Evolutionary conservation across 2,113 vertebrate genomes (phyloP).

Genomic region (Myotis lucifugus): DNA sequence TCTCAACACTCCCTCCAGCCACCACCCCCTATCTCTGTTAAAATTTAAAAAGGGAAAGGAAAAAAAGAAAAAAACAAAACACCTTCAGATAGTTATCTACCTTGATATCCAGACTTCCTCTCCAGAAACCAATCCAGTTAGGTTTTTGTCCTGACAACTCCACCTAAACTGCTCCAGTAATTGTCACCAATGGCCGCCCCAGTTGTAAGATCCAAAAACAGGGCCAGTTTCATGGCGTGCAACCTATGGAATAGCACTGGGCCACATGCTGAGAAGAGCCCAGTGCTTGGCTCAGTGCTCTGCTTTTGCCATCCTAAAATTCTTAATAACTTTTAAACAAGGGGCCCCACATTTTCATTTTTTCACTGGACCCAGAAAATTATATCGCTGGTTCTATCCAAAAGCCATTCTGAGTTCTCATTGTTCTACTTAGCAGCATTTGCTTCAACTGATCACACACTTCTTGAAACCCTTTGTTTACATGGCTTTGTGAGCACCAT

Average conservation of each 20-base stretch:
- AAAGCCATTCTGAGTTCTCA: neutral
- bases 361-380: neutral
- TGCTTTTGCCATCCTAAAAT: neutral
- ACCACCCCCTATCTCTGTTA: neutral
- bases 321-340: neutral
- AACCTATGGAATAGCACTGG: neutral
- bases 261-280: neutral
- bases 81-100: neutral
- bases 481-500: neutral
- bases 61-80: neutral
- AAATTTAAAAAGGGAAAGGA: neutral
- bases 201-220: neutral
- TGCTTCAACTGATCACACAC: neutral
- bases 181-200: neutral
- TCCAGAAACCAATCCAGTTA: conserved; percentile 1
- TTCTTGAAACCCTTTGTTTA: neutral
- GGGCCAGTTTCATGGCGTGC: neutral
- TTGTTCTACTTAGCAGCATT: neutral
- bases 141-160: neutral
- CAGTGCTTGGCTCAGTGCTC: neutral
- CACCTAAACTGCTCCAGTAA: neutral
- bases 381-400: neutral
- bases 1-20: neutral
- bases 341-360: neutral
- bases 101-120: neutral